These are phyloP conservation scores for Muscicapa striata DNA, from an alignment of 2,797 vertebrate species.

Conservation along the genomic window DNA sequence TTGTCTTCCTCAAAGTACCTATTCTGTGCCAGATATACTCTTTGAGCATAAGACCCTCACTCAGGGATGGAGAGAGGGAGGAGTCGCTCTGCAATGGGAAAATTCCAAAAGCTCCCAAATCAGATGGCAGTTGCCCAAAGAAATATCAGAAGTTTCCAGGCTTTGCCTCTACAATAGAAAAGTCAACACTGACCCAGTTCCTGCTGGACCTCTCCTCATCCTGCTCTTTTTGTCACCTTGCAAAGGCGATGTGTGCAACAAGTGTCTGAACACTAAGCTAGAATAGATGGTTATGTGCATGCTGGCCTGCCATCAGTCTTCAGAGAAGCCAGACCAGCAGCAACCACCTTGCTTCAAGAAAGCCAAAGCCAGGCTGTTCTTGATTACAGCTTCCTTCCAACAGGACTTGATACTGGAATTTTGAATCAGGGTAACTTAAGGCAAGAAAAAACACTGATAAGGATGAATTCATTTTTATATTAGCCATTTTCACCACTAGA, in stretches of 20 bases:
- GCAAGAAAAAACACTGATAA: neutral
- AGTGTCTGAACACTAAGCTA: neutral
- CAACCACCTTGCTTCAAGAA: neutral
- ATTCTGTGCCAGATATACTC: neutral
- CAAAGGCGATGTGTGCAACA: neutral
- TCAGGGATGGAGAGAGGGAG: neutral
- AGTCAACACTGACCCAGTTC: neutral
- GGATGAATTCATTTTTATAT: neutral
- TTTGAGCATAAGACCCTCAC: neutral
- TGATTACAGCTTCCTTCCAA: neutral
- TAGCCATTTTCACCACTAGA: neutral
- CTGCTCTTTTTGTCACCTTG: neutral
- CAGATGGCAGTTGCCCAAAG: neutral
- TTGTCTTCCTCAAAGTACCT: neutral
- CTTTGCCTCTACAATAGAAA: neutral
- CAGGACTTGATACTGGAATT: neutral
- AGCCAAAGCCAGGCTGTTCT: neutral
- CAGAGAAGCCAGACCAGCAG: neutral
- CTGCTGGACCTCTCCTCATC: neutral
- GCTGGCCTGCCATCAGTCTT: neutral
- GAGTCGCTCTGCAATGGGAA: neutral
- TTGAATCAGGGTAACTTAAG: neutral
- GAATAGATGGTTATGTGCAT: neutral
- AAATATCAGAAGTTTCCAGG: neutral
- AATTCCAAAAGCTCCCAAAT: neutral